phyloP scores from a whole-genome alignment of 2,888 invertebrate genomes.

The Polylopha cassiicola region DNA sequence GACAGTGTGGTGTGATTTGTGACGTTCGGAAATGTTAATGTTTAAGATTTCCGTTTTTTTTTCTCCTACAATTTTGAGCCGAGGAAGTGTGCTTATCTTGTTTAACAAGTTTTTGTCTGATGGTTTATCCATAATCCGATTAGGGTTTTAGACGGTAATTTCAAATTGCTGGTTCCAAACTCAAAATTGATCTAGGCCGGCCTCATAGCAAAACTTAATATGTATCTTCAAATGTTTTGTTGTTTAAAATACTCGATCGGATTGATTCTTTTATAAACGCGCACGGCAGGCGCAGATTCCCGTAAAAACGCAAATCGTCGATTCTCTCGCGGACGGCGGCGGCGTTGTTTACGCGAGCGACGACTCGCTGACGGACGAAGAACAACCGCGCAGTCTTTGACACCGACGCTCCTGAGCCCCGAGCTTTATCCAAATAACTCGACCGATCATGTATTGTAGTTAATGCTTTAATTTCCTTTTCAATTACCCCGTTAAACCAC shows the following conservation, averaged over 20 bases:
- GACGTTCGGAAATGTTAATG: conserved; percentile 74
- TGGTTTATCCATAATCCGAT: conserved; percentile 1
- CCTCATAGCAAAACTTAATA: too few relatives aligned
- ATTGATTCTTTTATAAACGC: conserved; percentile 13
- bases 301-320: conserved; percentile 61
- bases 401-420: conserved; percentile 46
- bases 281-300: conserved; percentile 37
- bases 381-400: conserved; percentile 63
- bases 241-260: too few relatives aligned
- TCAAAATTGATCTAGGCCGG: too few relatives aligned
- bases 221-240: too few relatives aligned
- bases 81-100: conserved; percentile 18
- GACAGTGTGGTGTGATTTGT: conserved; percentile 71
- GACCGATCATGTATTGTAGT: conserved; percentile 38
- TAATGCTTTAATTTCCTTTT: conserved; percentile 28
- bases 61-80: conserved; percentile 25
- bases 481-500: too few relatives aligned
- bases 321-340: conserved; percentile 31
- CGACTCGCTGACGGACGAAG: conserved; percentile 59
- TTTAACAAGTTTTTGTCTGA: conserved; percentile 4
- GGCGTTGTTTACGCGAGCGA: conserved; percentile 62
- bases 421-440: conserved; percentile 49
- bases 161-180: too few relatives aligned
- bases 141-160: too few relatives aligned
- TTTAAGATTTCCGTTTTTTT: conserved; percentile 54